phyloP scores from a whole-genome alignment of 2,888 invertebrate species.

The Drosophila mayaguana region DNA sequence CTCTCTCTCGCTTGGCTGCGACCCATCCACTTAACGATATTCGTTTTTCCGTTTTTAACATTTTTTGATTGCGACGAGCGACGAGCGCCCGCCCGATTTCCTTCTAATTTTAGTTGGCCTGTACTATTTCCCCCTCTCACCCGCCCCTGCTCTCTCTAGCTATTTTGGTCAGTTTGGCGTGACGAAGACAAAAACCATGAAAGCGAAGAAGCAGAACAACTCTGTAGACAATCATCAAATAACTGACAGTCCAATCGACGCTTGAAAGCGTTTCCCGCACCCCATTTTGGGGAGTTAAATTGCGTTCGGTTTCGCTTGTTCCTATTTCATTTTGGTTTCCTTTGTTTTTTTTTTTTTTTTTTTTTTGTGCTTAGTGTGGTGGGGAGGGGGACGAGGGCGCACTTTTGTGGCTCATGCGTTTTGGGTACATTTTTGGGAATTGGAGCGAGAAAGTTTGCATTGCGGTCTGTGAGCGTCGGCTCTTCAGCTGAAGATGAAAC shows the following conservation, averaged over 20 bases:
- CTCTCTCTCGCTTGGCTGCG: background rate
- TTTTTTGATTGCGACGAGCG: constrained; percentile 40
- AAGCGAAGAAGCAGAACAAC: constrained; percentile 42
- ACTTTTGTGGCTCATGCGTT: constrained; percentile 17
- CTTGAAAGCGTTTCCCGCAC: constrained; percentile 47
- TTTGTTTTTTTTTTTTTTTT: background rate
- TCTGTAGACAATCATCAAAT: constrained; percentile 63
- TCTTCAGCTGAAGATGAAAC: background rate
- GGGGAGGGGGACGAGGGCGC: too few species aligned
- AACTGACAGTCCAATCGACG: constrained; percentile 67
- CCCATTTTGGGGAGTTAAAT: constrained; percentile 25
- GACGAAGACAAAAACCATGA: constrained; percentile 39
- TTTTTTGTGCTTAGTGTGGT: background rate
- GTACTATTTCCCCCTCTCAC: background rate
- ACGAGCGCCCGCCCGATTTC: constrained; percentile 14
- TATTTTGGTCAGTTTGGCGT: constrained; percentile 62
- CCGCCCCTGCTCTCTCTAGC: constrained; percentile 19
- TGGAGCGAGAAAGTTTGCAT: constrained; percentile 14
- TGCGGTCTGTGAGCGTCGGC: constrained; percentile 21
- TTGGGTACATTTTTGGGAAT: constrained; percentile 1
- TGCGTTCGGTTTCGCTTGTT: constrained; percentile 19
- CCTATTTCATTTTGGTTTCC: background rate
- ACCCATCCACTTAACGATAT: constrained; percentile 10
- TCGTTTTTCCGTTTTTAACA: constrained; percentile 19
- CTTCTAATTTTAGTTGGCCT: constrained; percentile 43